These are phyloP conservation scores for Erpetoichthys calabaricus DNA, from an alignment of 2,797 vertebrate species.

Conservation along the genomic window DNA sequence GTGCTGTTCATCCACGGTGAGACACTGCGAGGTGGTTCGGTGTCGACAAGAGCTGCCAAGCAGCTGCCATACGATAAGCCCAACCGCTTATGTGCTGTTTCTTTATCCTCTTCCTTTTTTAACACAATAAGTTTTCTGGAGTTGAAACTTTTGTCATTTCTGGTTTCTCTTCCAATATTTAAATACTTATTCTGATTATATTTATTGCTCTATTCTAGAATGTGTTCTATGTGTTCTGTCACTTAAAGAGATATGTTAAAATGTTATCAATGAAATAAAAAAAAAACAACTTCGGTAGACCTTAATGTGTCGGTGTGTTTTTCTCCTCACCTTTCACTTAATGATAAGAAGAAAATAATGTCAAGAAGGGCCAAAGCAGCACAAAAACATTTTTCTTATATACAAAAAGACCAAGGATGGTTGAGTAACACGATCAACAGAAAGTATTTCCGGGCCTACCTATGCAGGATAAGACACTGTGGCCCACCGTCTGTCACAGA, in stretches of 20 bases:
- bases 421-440: too few relatives aligned
- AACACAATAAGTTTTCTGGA: conserved; percentile 16
- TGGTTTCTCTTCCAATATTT: conserved; percentile 41
- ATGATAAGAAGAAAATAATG: too few relatives aligned
- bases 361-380: too few relatives aligned
- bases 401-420: too few relatives aligned
- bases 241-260: conserved; percentile 49
- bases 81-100: conserved; percentile 16
- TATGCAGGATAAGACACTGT: too few relatives aligned
- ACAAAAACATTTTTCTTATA: too few relatives aligned
- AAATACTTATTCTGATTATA: conserved; percentile 40
- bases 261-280: conserved; percentile 51
- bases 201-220: conserved; percentile 50
- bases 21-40: too few relatives aligned
- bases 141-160: conserved; percentile 31
- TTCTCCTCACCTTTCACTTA: not conserved
- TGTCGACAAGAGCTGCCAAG: too few relatives aligned
- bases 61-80: too few relatives aligned
- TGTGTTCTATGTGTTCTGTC: conserved; percentile 52
- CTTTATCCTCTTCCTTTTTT: conserved; percentile 14
- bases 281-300: conserved; percentile 41
- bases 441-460: too few relatives aligned
- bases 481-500: too few relatives aligned
- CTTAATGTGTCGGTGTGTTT: not conserved
- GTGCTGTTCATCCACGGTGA: too few relatives aligned